Percentiles rank a stretch among this genome's conserved stretches.
phyloP scores from a whole-genome alignment of 37 sponge, comb jelly and placozoan species.

The Aplysina aerophoba region DNA sequence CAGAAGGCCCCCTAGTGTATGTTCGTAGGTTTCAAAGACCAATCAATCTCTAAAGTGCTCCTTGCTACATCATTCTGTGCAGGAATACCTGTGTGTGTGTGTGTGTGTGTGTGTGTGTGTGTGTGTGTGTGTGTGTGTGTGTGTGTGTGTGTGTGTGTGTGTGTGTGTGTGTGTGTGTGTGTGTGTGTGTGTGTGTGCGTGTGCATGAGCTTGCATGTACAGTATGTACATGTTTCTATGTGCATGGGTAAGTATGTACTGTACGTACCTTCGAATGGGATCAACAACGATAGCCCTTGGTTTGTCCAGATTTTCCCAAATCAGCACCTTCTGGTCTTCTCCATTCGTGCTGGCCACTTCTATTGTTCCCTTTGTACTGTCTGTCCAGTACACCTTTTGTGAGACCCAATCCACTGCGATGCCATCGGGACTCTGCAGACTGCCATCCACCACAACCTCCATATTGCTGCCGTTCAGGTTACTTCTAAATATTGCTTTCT shows the following conservation, averaged over 20 bases:
- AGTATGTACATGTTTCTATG: not conserved
- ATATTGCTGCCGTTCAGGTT: slow-evolving; percentile 37
- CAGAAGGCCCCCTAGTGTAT: too few species aligned
- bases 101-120: too few species aligned
- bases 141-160: slow-evolving; percentile 45
- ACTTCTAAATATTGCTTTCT: slow-evolving; percentile 51
- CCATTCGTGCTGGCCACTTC: slow-evolving; percentile 44
- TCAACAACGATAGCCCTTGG: slow-evolving; percentile 50
- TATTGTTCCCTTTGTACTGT: slow-evolving; percentile 22
- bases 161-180: slow-evolving; percentile 8
- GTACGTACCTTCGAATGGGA: slow-evolving; percentile 33
- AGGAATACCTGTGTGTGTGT: too few species aligned
- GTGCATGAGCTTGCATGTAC: not conserved
- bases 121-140: slow-evolving; percentile 38
- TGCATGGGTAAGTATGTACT: not conserved
- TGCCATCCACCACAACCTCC: slow-evolving; percentile 6
- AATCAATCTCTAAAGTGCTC: too few species aligned
- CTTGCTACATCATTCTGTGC: too few species aligned
- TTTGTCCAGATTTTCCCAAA: slow-evolving; percentile 10
- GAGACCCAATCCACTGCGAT: slow-evolving; percentile 82
- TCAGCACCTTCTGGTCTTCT: slow-evolving; percentile 1
- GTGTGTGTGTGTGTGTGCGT: not conserved
- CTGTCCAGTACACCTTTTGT: slow-evolving; percentile 68
- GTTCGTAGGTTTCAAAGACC: too few species aligned
- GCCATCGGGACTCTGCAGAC: slow-evolving; percentile 18